A percentile compares a stretch with the other conserved stretches of the same genome.
Conservation (phyloP, 2,113 vertebrate genomes). For the Neolamprologus caudopunctatus region DNA sequence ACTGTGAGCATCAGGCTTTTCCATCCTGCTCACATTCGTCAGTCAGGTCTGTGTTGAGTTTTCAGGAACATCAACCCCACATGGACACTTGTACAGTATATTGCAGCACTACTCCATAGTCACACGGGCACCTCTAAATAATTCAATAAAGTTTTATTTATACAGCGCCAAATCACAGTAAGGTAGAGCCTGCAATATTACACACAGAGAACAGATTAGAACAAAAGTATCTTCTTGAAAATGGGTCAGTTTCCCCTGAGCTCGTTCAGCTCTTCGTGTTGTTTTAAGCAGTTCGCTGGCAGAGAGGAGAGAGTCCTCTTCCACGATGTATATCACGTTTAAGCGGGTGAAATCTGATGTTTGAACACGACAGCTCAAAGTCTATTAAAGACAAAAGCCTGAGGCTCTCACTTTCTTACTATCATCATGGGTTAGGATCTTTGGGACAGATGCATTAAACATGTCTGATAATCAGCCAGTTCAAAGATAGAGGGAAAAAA, state of each 20-base stretch:
- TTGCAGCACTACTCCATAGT: neutral
- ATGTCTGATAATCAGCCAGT: neutral
- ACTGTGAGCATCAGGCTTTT: neutral
- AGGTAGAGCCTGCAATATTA: neutral
- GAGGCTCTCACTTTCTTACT: neutral
- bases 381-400: neutral
- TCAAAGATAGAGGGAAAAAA: neutral
- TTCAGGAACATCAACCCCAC: constrained; percentile 9
- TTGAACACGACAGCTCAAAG: neutral
- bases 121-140: neutral
- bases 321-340: neutral
- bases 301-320: neutral
- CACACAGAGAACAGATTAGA: neutral
- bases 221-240: neutral
- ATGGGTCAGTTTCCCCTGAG: neutral
- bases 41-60: neutral
- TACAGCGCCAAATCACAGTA: neutral
- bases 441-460: neutral
- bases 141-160: neutral
- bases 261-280: neutral
- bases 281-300: neutral
- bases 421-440: neutral
- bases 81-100: neutral
- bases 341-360: neutral
- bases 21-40: neutral